phyloP scores from a whole-genome alignment of 2,888 invertebrate species.

The Lithosia quadra region DNA sequence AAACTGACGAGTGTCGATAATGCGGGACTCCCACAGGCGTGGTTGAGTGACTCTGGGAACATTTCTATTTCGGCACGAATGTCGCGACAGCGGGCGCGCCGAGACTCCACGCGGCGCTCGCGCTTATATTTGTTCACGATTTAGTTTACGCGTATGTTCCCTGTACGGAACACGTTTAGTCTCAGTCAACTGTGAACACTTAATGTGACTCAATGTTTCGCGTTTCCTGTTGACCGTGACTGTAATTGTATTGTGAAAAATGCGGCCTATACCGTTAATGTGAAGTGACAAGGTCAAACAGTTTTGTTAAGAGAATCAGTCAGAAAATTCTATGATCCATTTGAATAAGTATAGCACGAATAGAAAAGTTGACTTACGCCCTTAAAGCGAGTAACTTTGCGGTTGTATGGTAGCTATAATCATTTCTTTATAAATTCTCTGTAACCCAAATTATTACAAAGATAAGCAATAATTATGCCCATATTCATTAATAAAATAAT shows the following conservation, averaged over 20 bases:
- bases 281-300: slow-evolving; percentile 31
- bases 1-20: slow-evolving; percentile 34
- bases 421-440: not conserved
- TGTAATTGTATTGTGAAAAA: slow-evolving; percentile 38
- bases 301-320: slow-evolving; percentile 1
- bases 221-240: slow-evolving; percentile 33
- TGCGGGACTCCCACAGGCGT: slow-evolving; percentile 55
- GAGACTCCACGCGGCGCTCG: slow-evolving; percentile 68
- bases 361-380: not conserved
- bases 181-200: slow-evolving; percentile 47
- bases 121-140: slow-evolving; percentile 64
- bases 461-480: slow-evolving; percentile 29
- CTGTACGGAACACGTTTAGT: slow-evolving; percentile 68
- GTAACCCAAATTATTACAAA: not conserved
- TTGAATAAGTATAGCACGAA: slow-evolving; percentile 7
- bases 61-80: slow-evolving; percentile 81
- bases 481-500: slow-evolving; percentile 40
- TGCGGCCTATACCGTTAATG: slow-evolving; percentile 22
- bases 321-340: slow-evolving; percentile 15
- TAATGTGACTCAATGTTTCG: slow-evolving; percentile 44
- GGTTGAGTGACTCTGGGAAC: slow-evolving; percentile 51
- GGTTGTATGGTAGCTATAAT: not conserved
- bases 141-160: slow-evolving; percentile 77
- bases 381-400: not conserved
- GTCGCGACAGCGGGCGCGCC: slow-evolving; percentile 62